phyloP scores from a whole-genome alignment of 2,888 invertebrate species.

The Buathra laborator region DNA sequence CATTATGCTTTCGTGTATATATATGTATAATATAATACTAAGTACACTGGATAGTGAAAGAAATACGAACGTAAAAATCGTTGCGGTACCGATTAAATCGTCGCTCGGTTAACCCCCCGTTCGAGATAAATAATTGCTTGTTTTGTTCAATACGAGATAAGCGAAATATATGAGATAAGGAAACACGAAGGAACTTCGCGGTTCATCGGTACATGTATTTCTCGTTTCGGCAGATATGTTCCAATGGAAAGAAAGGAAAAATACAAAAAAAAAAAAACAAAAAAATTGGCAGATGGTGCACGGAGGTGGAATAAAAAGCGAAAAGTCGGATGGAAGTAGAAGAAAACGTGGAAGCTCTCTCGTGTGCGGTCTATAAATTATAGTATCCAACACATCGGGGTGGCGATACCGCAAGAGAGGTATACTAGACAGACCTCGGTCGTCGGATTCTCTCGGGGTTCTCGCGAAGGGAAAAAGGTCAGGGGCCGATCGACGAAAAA shows the following conservation, averaged over 20 bases:
- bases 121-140: neutral
- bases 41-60: neutral
- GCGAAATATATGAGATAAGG: neutral
- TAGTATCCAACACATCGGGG: slow-evolving; percentile 60
- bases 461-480: slow-evolving; percentile 55
- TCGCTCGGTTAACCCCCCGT: no score
- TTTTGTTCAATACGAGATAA: neutral
- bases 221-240: slow-evolving; percentile 51
- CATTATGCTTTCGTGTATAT: neutral
- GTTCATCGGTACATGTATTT: slow-evolving; percentile 3
- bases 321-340: slow-evolving; percentile 35
- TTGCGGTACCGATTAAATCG: no score
- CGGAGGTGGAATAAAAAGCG: slow-evolving; percentile 47
- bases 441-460: slow-evolving; percentile 59
- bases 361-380: slow-evolving; percentile 66
- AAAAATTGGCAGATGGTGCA: slow-evolving; percentile 62
- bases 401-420: neutral
- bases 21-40: neutral
- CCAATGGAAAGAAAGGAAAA: neutral
- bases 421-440: slow-evolving; percentile 48
- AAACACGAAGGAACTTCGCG: neutral
- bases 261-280: slow-evolving; percentile 64
- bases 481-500: slow-evolving; percentile 52
- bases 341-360: slow-evolving; percentile 50
- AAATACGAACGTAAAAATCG: no score